phyloP scores from a whole-genome alignment of 2,888 invertebrate genomes.

The Sussaba pulchella region DNA sequence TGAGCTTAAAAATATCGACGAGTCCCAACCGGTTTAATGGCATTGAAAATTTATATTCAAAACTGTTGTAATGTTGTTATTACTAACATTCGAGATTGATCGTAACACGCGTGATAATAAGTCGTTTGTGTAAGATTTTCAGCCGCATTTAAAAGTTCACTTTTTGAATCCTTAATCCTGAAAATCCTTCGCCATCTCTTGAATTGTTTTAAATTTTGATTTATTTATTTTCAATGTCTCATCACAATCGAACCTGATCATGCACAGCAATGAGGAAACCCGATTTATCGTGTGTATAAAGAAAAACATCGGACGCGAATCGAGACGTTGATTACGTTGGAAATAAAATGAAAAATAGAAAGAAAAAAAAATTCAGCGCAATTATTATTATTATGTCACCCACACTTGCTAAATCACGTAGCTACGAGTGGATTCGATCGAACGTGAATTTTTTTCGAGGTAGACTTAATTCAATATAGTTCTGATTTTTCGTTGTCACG shows the following conservation, averaged over 20 bases:
- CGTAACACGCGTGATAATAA: constrained; percentile 59
- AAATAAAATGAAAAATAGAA: background rate
- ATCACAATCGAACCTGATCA: constrained; percentile 13
- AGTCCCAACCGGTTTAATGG: constrained; percentile 51
- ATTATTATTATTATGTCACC: background rate
- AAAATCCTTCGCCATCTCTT: background rate
- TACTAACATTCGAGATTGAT: constrained; percentile 58
- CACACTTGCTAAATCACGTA: background rate
- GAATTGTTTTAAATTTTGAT: constrained; percentile 9
- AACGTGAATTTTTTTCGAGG: background rate
- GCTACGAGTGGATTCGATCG: background rate
- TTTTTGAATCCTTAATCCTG: background rate
- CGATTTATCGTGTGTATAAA: background rate
- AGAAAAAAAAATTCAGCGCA: background rate
- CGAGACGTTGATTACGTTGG: background rate
- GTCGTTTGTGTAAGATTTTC: background rate
- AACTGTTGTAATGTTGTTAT: constrained; percentile 63
- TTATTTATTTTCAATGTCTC: background rate
- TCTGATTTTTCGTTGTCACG: constrained; percentile 44
- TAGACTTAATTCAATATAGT: constrained; percentile 1
- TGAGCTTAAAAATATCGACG: constrained; percentile 44
- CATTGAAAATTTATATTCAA: constrained; percentile 61
- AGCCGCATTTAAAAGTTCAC: constrained; percentile 4
- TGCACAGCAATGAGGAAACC: background rate
- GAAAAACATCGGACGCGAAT: background rate